phyloP scores from a whole-genome alignment of 2,797 vertebrate genomes.

The Danio tinwini region DNA sequence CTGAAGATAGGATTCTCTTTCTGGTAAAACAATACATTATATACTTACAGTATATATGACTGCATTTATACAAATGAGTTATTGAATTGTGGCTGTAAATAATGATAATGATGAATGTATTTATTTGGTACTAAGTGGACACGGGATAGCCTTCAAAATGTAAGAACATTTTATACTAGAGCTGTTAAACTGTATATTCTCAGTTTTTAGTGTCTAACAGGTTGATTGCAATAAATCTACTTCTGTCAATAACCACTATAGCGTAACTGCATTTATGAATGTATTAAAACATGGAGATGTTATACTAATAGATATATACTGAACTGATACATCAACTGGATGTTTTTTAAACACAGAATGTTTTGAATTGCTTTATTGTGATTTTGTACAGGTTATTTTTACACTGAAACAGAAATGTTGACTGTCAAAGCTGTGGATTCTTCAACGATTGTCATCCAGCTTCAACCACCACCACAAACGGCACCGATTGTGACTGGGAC shows the following conservation, averaged over 20 bases:
- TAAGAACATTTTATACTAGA: not conserved
- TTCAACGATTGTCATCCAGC: no score
- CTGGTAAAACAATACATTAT: not conserved
- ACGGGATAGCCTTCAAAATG: not conserved
- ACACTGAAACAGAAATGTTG: no score
- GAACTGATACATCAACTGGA: no score
- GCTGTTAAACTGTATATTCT: not conserved
- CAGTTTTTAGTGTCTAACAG: not conserved
- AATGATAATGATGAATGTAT: not conserved
- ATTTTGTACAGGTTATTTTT: no score
- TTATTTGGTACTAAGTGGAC: not conserved
- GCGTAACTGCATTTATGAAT: not conserved
- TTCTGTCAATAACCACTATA: not conserved
- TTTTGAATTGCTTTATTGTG: not conserved
- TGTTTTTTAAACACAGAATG: no score
- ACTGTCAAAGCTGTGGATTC: no score
- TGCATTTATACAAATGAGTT: not conserved
- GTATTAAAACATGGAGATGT: not conserved
- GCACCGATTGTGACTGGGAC: no score
- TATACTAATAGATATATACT: no score
- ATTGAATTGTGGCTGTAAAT: not conserved
- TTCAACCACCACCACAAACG: no score
- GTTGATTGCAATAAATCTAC: not conserved
- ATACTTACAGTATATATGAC: not conserved
- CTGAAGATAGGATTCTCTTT: not conserved